These are phyloP conservation scores for Pyrrhia umbra DNA, from an alignment of 2,888 invertebrate species.

Conservation along the genomic window DNA sequence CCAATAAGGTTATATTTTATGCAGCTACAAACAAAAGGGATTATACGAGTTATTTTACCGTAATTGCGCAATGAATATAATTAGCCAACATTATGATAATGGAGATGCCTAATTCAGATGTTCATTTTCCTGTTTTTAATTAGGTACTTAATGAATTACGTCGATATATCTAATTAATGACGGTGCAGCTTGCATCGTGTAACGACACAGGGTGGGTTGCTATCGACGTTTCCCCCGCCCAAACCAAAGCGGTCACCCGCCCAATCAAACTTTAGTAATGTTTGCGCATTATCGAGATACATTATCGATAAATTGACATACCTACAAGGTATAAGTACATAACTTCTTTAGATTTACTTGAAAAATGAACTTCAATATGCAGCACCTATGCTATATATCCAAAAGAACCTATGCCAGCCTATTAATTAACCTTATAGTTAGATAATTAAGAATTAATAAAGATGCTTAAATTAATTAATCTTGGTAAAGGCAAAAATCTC, in stretches of 20 bases:
- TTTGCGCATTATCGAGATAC: slow-evolving; percentile 20
- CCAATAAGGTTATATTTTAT: too few species aligned
- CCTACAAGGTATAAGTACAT: too few species aligned
- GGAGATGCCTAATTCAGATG: too few species aligned
- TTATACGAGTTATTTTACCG: too few species aligned
- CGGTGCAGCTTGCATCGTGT: slow-evolving; percentile 84
- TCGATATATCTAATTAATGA: slow-evolving; percentile 67
- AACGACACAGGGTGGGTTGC: slow-evolving; percentile 77
- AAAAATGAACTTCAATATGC: background rate
- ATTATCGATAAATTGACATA: slow-evolving; percentile 55
- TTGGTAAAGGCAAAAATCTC: background rate
- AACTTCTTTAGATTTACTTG: background rate
- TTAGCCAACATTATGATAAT: too few species aligned
- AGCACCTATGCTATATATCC: too few species aligned
- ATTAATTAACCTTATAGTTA: too few species aligned
- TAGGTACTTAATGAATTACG: slow-evolving; percentile 3
- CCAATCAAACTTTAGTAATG: slow-evolving; percentile 80
- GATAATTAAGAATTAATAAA: too few species aligned
- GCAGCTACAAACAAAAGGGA: too few species aligned
- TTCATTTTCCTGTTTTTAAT: background rate
- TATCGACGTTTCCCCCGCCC: slow-evolving; percentile 86
- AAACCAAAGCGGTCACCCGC: slow-evolving; percentile 74
- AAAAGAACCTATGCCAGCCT: too few species aligned
- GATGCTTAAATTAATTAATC: background rate
- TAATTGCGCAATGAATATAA: too few species aligned